These are phyloP conservation scores for Pterocles burchelli DNA, from an alignment of 2,113 vertebrate species.

Conservation along the genomic window DNA sequence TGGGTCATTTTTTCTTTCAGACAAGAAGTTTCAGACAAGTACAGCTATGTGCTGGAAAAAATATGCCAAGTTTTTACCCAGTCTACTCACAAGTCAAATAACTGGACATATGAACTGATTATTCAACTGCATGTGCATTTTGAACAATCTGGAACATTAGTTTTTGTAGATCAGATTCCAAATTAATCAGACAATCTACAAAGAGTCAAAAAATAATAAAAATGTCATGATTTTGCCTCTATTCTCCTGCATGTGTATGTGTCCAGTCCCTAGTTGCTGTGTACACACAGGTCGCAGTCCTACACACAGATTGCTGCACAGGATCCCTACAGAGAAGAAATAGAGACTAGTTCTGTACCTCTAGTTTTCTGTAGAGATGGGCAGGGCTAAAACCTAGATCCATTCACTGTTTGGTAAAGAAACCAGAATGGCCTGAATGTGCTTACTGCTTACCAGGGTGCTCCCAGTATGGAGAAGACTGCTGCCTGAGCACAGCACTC, in stretches of 20 bases:
- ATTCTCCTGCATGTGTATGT: background rate
- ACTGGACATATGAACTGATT: background rate
- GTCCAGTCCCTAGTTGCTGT: accelerated
- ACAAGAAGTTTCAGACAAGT: background rate
- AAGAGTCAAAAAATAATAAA: background rate
- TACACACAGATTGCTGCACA: background rate
- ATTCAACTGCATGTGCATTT: background rate
- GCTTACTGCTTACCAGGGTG: background rate
- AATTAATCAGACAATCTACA: constrained; percentile 1
- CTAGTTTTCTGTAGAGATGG: background rate
- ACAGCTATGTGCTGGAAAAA: constrained; percentile 13
- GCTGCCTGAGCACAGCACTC: background rate
- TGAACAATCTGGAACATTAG: background rate
- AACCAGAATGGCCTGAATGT: background rate
- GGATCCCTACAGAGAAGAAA: background rate
- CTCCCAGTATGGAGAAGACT: background rate
- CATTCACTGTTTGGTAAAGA: background rate
- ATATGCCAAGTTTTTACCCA: constrained; percentile 21
- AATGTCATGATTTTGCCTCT: background rate
- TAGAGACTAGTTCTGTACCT: background rate
- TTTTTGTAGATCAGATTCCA: constrained; percentile 3
- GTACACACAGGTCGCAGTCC: background rate
- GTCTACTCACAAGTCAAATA: constrained; percentile 17
- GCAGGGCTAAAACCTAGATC: background rate
- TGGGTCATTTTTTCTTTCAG: constrained; percentile 1